Evolutionary conservation across 2,113 vertebrate genomes (phyloP), one percentile per base, ranked within the genome.

Genomic region (Indri indri): DNA sequence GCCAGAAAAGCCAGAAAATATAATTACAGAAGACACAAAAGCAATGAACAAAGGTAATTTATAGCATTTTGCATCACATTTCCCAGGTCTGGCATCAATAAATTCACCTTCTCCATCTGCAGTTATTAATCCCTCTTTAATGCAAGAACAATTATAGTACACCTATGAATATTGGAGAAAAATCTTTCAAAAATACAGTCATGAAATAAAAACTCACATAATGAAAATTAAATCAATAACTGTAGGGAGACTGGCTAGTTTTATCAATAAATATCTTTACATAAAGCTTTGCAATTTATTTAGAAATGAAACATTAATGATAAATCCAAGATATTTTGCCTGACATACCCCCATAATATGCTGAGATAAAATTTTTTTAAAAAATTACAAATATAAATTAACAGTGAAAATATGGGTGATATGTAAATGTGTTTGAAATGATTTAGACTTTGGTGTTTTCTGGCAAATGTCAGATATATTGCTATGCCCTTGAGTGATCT

Each of bases 131-230:
- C 96, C 94, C 40, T 94, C 54, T 54, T 96, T 74, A 95, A 99
- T 61, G 90, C 99, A 99, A 81, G 98, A 98, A 95, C 99, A 99
- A 90, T 98, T 98, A 88, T 97, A 74, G 93, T 98, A 99, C 0
- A 17, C 50, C 99, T 99, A 86, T 20, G 66, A 97, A 94, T 54
- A 97, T 91, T 92, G 73, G 88, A 23, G 57, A 97, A 94, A 94
- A 71, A 63, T 30, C 34, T 92, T 71, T 82, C 65, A 95, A 74
- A 94, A 97, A 92, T 42, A 93, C 6, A 87, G 18, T 57, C 42
- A 94, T 22, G 23, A 79, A 37, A 45, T 25, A 88, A 89, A 93
- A 77, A 4, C 1, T 66, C 34, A 65, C 42, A 88, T 90, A 92
- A 80, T 88, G 70, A 94, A 92, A 86, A 30, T 54, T 65, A 82